Evolutionary conservation across 37 sponge, comb jelly and placozoan genomes (phyloP), one percentile per base, ranked within the genome.

Genomic region (Aphrocallistes beatrix): DNA sequence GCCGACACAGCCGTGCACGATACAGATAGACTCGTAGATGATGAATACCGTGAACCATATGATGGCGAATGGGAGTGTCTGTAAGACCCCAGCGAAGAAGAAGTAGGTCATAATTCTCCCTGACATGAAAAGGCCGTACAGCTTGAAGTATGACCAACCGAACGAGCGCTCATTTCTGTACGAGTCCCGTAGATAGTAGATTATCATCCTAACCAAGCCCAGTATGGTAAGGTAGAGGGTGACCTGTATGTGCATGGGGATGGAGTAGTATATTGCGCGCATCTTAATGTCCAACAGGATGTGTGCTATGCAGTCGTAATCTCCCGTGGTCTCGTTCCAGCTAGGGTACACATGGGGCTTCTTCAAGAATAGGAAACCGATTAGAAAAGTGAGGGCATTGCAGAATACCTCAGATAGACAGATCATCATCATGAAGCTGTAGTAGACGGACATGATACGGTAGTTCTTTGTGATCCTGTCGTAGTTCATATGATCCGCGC

Each of bases 161-260:
- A 60, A 60, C 75, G 75, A 60, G 25, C 75, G 75, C 75, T 60
- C 75, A 60, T 60, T 60, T 3, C 75, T 19, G n/a, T 60, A 13
- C n/a, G 75, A 60, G 75, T 60, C 75, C 25, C 75, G 75, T 6
- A 60, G 75, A 60, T 60, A 60, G 34, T 60, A 60, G 1, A 60
- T 30, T 13, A 60, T 19, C 75, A 60, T 60, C 21, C 75, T 19
- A 19, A 60, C n/a, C n/a, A 60, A 30, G 1, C 75, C 75, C 21
- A 60, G 34, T 3, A 60, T 13, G 75, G 75, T 60, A 30, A 60
- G 75, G 75, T 60, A 60, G 32, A 60, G 34, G 3, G 75, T 60
- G 34, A 60, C 75, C 75, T 60, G 75, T 60, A 60, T 30, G 75
- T 60, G 75, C 75, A 60, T 60, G 6, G 75, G 75, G n/a, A 60